Evolutionary conservation across 2,113 vertebrate species (phyloP), one percentile per base, ranked within the genome.

Genomic region (Malurus alboscapulatus): DNA sequence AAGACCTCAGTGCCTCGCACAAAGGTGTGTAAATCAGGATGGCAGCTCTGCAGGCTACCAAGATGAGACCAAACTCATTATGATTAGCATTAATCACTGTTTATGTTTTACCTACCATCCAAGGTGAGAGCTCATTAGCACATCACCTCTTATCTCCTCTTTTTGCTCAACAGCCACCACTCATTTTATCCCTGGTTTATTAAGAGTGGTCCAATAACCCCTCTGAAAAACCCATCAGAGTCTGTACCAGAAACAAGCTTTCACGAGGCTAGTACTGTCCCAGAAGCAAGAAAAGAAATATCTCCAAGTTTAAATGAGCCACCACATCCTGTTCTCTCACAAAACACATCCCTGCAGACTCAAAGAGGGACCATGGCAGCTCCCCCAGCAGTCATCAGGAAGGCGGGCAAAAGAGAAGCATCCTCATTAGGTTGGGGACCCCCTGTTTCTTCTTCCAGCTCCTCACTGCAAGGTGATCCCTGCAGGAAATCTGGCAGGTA

Each of bases 11-110:
- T 21, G 72, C 32, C 48, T 74, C 55, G 27, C 55, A 36, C 65
- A n/a, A 38, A 69, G 38, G 65, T 58, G 38, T 2, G 1, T 50
- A n/a, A 90, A 90, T 71, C 72, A 88, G 81, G 62, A 62, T 21
- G 32, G 88, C 18, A 54, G 81, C 73, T 85, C 91, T 88, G 80
- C 55, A 59, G 66, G 88, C 68, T 75, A 87, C 19, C 14, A 22
- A 55, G 74, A 63, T 2, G 40, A 88, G 21, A 61, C 42, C 66
- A 44, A 15, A 32, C 59, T 75, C 50, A 44, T 81, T 84, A 92
- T 38, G 29, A 62, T 88, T 67, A 94, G 63, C 81, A 89, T 85
- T 95, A 90, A 88, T 86, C 68, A 76, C 44, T 90, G 89, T 85
- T 91, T 92, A 48, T 58, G 44, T 94, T 96, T 87, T 75, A 80